These are phyloP conservation scores for Brachionus paranguensis DNA, from an alignment of 1,140 invertebrate genomes.

Conservation along the genomic window DNA sequence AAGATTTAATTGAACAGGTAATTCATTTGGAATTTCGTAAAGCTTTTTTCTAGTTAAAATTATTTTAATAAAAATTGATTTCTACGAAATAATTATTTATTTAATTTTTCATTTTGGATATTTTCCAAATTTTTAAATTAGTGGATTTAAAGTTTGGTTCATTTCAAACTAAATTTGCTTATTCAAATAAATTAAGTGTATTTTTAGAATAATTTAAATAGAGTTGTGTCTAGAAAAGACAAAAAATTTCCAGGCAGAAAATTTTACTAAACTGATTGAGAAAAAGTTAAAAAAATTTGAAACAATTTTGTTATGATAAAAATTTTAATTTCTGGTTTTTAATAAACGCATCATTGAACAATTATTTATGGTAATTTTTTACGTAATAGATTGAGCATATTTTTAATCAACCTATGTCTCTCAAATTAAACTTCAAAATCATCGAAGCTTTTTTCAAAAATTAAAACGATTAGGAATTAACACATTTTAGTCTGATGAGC, in stretches of 20 bases:
- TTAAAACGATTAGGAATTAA: background rate
- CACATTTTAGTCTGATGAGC: background rate
- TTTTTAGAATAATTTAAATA: background rate
- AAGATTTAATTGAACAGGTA: background rate
- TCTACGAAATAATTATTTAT: background rate
- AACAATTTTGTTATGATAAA: background rate
- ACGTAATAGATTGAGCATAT: conserved; percentile 8
- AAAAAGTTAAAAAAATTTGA: background rate
- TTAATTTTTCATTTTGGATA: no score
- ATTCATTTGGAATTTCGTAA: background rate
- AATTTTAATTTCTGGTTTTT: background rate
- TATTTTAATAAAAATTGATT: background rate
- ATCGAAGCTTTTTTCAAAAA: background rate
- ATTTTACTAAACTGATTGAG: background rate
- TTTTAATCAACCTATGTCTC: background rate
- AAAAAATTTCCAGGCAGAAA: background rate
- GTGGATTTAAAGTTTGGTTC: no score
- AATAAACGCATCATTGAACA: background rate
- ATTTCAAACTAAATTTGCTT: no score
- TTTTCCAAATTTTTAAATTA: no score
- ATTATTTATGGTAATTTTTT: background rate
- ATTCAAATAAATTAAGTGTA: background rate
- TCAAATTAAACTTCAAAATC: background rate
- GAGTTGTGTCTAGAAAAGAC: background rate
- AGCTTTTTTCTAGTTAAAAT: no score